Evolutionary conservation across 2,888 invertebrate genomes (phyloP).

Genomic region (Hetaerina titia): DNA sequence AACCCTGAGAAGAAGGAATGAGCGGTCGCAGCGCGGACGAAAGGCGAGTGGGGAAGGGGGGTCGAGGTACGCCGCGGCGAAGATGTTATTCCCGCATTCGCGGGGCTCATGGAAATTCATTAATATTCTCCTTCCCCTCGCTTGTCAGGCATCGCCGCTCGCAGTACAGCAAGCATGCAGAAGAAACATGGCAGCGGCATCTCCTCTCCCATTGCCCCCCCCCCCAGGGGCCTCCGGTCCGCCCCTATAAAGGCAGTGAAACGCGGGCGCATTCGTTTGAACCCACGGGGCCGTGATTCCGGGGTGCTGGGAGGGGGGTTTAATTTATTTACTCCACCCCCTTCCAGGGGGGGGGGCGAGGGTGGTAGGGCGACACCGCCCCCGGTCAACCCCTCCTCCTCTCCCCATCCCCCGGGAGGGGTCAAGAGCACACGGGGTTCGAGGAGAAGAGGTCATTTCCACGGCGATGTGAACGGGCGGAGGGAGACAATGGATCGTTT

Average conservation of each 20-base stretch:
- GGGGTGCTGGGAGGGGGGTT: background rate
- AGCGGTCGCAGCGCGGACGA: too few species aligned
- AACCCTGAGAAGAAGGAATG: too few species aligned
- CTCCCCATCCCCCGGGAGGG: background rate
- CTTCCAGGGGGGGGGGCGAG: background rate
- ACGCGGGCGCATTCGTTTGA: background rate
- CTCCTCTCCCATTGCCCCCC: background rate
- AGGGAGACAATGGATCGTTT: conserved; percentile 12
- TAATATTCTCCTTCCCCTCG: background rate
- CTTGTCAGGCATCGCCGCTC: background rate
- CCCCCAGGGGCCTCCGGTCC: background rate
- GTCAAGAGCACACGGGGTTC: background rate
- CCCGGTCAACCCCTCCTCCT: background rate
- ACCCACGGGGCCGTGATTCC: conserved; percentile 2
- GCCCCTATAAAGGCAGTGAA: background rate
- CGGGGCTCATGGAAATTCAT: too few species aligned
- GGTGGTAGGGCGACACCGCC: background rate
- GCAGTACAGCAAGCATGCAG: background rate
- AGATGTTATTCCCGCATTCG: too few species aligned
- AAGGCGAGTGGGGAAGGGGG: too few species aligned
- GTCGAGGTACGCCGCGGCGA: too few species aligned
- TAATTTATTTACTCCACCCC: background rate
- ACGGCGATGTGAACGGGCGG: background rate
- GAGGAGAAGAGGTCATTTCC: conserved; percentile 24
- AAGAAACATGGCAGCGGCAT: background rate